These are phyloP conservation scores for Heterotilapia buettikoferi DNA, from an alignment of 2,113 vertebrate species.

Conservation along the genomic window DNA sequence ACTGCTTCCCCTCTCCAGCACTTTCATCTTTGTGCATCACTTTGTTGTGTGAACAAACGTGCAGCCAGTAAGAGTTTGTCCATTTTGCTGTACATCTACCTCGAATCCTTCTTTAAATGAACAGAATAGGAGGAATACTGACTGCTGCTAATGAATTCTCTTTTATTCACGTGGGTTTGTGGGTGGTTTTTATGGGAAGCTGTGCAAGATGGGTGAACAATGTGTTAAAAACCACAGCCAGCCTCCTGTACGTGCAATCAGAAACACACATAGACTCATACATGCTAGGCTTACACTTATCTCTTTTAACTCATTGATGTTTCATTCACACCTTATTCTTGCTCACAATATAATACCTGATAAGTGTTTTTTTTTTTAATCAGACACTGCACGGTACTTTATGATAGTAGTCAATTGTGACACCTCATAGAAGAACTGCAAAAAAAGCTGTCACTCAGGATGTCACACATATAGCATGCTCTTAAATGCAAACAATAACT, in stretches of 20 bases:
- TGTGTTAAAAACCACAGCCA: slow-evolving; percentile 36
- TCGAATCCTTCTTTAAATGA: not conserved
- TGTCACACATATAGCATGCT: not conserved
- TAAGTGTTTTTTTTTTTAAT: not conserved
- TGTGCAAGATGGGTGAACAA: slow-evolving; percentile 1
- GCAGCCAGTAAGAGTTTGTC: not conserved
- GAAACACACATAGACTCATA: not conserved
- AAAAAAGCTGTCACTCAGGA: not conserved
- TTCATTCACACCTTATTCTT: not conserved
- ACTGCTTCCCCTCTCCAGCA: not conserved
- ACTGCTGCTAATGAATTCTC: not conserved
- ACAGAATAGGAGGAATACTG: not conserved
- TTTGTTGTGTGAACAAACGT: not conserved
- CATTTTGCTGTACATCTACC: not conserved
- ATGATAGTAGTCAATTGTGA: not conserved
- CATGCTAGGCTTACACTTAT: not conserved
- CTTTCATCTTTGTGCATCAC: not conserved
- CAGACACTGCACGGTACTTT: not conserved
- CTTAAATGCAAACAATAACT: not conserved
- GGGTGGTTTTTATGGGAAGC: slow-evolving; percentile 23
- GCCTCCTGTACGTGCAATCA: not conserved
- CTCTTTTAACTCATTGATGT: not conserved
- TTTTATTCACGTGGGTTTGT: slow-evolving; percentile 1
- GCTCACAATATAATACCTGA: not conserved
- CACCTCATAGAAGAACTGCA: not conserved